Base-by-base conservation (phyloP, 2,888 invertebrate genomes). In the Physocephala rufipes region DNA sequence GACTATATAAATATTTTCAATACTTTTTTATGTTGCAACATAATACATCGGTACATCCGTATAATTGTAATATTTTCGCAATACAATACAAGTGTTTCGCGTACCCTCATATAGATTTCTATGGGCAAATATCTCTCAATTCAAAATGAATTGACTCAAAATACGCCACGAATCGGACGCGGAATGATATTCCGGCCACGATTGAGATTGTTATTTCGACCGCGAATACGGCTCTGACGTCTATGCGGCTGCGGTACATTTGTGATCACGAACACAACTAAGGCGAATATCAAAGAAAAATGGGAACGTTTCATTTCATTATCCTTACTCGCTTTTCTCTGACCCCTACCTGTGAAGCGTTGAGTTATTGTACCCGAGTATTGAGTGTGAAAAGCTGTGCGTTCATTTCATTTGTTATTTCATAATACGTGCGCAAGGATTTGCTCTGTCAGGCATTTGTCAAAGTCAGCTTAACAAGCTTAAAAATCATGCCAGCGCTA, bases 401-500 rank as follows among this genome's bases (percentile, higher is more conserved):
- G 59, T 47, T 59, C 45, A n/a, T n/a, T 49, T 26, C 24, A 13
- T 55, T 13, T 7, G 19, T 26, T 45, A 7, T 28, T n/a, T n/a
- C n/a, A n/a, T n/a, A n/a, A n/a, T n/a, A 28, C 67, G 21, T 64
- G 43, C 66, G 65, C 71, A 65, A 61, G 71, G 68, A 71, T 71
- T 71, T 71, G 58, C 59, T 21, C 58, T 67, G 51, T 66, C 63
- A 71, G 55, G 75, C 74, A 76, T 76, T 77, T 75, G 76, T 76
- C 76, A 77, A 77, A 75, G 77, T 76, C 76, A 76, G 75, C 75
- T 77, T 75, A 77, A 73, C 75, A 72, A 74, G 74, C 71, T 74
- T 71, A 58, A 72, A 73, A 74, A 74, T 73, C 71, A 73, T 75
- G 64, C 71, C 43, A 59, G 67, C 67, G 67, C 19, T 61, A 67